Conservation (phyloP, 2,888 invertebrate genomes). For the Chromoteleia sp. region DNA sequence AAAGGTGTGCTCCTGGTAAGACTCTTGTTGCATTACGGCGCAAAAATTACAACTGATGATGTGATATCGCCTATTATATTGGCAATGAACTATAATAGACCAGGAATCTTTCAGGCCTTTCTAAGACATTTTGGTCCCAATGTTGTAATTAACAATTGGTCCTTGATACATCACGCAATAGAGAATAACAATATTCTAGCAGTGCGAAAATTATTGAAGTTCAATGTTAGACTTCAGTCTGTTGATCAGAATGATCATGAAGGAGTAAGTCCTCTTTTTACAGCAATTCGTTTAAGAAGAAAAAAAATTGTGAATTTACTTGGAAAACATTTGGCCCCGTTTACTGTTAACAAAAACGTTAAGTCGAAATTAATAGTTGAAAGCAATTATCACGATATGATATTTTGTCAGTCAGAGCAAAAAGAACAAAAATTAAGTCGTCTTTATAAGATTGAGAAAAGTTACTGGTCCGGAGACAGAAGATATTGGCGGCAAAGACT, state of each 20-base stretch:
- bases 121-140: constrained; percentile 12
- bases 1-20: not conserved
- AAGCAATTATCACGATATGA: not conserved
- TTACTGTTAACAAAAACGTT: not conserved
- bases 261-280: constrained; percentile 11
- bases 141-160: not conserved
- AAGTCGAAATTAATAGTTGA: not conserved
- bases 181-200: not conserved
- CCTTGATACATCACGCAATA: constrained; percentile 16
- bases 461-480: not conserved
- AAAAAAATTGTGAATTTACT: not conserved
- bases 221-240: not conserved
- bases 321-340: not conserved
- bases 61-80: not conserved
- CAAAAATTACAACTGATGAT: not conserved
- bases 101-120: not conserved
- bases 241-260: constrained; percentile 8
- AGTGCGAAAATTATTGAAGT: not conserved
- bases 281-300: constrained; percentile 5
- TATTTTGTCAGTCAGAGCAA: not conserved
- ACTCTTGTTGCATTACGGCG: not conserved
- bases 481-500: not conserved
- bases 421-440: no score
- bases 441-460: not conserved
- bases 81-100: not conserved